These are phyloP conservation scores for Lycaena phlaeas DNA, from an alignment of 2,888 invertebrate species.

Conservation along the genomic window DNA sequence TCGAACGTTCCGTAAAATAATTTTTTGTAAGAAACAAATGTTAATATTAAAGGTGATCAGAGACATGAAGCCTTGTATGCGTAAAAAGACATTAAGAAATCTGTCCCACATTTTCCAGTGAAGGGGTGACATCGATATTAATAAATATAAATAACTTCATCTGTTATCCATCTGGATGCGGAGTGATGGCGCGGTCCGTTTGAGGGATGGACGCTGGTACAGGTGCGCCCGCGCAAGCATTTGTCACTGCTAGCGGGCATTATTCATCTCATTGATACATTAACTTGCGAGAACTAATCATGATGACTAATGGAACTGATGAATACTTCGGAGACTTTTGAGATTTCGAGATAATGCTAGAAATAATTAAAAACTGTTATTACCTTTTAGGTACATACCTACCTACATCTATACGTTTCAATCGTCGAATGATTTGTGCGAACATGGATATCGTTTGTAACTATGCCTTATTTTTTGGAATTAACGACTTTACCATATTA, in stretches of 20 bases:
- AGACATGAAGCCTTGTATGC: too few relatives aligned
- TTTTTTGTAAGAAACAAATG: too few relatives aligned
- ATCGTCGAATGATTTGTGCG: too few relatives aligned
- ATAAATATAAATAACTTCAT: constrained; percentile 71
- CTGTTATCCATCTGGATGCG: constrained; percentile 40
- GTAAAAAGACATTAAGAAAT: too few relatives aligned
- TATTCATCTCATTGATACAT: constrained; percentile 73
- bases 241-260: constrained; percentile 69
- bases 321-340: constrained; percentile 33
- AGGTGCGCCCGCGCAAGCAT: constrained; percentile 68
- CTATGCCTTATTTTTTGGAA: too few relatives aligned
- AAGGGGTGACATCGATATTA: constrained; percentile 42
- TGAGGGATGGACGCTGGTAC: constrained; percentile 40
- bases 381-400: too few relatives aligned
- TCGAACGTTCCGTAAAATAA: too few relatives aligned
- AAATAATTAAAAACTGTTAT: too few relatives aligned
- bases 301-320: constrained; percentile 69
- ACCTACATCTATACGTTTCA: too few relatives aligned
- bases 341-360: constrained; percentile 5
- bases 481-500: too few relatives aligned
- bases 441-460: too few relatives aligned
- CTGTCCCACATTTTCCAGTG: constrained; percentile 1
- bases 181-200: constrained; percentile 61
- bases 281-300: constrained; percentile 68
- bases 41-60: too few relatives aligned